Conservation (phyloP, 2,888 invertebrate genomes). For the Aphodius granarius region DNA sequence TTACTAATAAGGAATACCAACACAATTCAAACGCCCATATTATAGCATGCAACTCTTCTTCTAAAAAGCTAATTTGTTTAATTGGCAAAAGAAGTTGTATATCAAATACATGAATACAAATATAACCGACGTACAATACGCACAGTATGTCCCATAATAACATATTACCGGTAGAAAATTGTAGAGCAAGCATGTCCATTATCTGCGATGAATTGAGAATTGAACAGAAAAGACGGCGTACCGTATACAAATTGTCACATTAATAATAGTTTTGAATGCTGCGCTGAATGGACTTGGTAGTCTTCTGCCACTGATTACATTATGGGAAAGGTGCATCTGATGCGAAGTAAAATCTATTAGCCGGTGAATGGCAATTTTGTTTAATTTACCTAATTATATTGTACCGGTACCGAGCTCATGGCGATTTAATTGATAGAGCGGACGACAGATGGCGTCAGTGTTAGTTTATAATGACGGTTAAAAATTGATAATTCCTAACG, state of each 20-base stretch:
- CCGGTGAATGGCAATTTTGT: not conserved
- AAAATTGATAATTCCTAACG: not conserved
- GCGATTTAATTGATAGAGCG: not conserved
- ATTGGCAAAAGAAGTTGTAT: not conserved
- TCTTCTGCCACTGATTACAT: too few species aligned
- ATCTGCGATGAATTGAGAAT: not conserved
- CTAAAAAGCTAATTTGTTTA: not conserved
- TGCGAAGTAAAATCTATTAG: not conserved
- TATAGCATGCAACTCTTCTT: too few species aligned
- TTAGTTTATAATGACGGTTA: not conserved
- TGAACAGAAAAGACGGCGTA: not conserved
- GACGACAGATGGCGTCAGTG: not conserved
- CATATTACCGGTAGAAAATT: not conserved
- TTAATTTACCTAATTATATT: not conserved
- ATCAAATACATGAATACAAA: too few species aligned
- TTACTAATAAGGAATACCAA: too few species aligned
- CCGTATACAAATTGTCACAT: not conserved
- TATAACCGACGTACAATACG: not conserved
- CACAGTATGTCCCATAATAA: not conserved
- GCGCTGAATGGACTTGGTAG: not conserved
- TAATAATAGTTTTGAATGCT: not conserved
- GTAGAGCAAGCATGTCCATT: not conserved
- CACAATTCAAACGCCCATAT: too few species aligned
- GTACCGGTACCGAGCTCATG: not conserved
- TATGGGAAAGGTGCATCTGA: not conserved